Base-by-base conservation (phyloP, 2,888 invertebrate genomes). In the Sinelater perroti region DNA sequence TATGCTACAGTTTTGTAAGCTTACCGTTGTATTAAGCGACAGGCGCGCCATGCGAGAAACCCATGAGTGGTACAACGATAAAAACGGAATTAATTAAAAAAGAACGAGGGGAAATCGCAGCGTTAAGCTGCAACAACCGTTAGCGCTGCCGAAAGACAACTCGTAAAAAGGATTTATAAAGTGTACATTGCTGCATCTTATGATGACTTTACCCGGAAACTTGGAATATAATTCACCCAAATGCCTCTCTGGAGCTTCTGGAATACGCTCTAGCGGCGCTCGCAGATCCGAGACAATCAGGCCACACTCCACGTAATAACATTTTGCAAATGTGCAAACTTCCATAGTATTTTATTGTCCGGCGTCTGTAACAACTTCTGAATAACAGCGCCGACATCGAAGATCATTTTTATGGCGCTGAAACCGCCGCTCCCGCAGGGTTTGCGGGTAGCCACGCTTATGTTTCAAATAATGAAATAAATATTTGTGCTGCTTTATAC, bases 311-410 rank as follows among this genome's bases (percentile, higher is more conserved):
- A 50, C 45, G 60, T 63, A 65, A 65, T 65, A 65, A 62, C 55
- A 55, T 56, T 35, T 35, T 58, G 55, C 54, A 60, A 65, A 65
- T 65, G 63, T 62, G 62, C 56, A 62, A 62, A 63, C 55, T 63
- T 58, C 38, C 18, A 38, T 52, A 30, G 42, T 46, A 47, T 52
- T 51, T 57, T 44, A 44, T 44, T 44, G 44, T 28, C 30, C 14
- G 16, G 30, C 44, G 30, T 44, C 11, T 17, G 30, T 30, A 30
- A 44, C 44, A 44, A 30, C 30, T 44, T 44, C 30, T 24, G 26
- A 30, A 28, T 30, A 20, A 13, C 26, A 8, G 11, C n/a, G 40
- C n/a, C 24, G n/a, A 40, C 24, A 13, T n/a, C 13, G 11, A 10
- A 21, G 24, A 40, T 40, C 24, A 40, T 40, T 40, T 40, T 40